Evolutionary conservation across 2,888 invertebrate species (phyloP).

Genomic region (Trachelus stipa): DNA sequence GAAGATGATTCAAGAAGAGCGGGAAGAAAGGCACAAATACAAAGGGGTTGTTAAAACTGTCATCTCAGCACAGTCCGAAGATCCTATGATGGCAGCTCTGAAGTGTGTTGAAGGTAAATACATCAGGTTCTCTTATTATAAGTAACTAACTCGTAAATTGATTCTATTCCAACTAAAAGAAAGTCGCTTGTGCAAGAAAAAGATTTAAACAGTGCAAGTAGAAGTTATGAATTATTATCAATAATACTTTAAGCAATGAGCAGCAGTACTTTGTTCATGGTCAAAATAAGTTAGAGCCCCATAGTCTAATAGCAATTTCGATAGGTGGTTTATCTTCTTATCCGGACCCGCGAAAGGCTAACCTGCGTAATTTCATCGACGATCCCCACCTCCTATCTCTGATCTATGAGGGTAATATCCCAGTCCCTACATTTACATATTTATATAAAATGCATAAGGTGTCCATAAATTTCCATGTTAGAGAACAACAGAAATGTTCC

Average conservation of each 20-base stretch:
- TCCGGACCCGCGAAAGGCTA: constrained; percentile 52
- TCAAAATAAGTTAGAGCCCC: no score
- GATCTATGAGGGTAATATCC: constrained; percentile 53
- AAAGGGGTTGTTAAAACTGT: constrained; percentile 77
- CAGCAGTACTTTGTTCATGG: no score
- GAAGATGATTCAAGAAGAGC: constrained; percentile 97
- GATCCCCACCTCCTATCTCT: constrained; percentile 54
- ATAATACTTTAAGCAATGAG: no score
- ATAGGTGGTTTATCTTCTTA: constrained; percentile 38
- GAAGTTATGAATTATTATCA: no score
- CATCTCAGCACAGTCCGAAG: constrained; percentile 55
- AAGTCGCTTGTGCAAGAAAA: no score
- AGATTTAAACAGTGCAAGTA: no score
- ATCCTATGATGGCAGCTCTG: constrained; percentile 61
- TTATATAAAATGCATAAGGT: background rate
- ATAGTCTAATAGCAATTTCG: constrained; percentile 20
- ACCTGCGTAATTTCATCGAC: constrained; percentile 49
- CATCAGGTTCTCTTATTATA: no score
- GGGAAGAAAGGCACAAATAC: constrained; percentile 94
- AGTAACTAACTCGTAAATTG: no score
- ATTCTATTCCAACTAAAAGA: no score
- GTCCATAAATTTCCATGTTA: no score
- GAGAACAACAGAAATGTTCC: no score
- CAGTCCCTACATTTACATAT: background rate
- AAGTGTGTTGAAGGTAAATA: constrained; percentile 61